phyloP scores from a whole-genome alignment of 2,888 invertebrate species.

The Apoderus coryli region DNA sequence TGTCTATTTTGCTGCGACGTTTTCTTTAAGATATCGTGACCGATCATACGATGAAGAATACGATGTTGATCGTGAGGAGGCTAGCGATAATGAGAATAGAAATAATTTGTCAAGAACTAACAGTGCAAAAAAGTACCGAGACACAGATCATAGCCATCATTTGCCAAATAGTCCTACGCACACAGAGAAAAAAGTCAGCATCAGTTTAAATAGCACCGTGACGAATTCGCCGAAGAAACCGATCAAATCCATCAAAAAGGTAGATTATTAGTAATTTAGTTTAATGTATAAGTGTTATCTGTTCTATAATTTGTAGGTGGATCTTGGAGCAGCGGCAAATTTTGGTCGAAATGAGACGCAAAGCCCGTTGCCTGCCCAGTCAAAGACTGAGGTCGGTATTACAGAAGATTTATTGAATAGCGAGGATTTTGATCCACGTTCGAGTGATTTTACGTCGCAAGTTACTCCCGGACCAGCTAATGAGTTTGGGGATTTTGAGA shows the following conservation, averaged over 20 bases:
- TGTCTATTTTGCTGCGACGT: too few species aligned
- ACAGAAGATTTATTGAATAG: constrained; percentile 36
- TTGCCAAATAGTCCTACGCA: constrained; percentile 16
- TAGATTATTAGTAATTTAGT: constrained; percentile 6
- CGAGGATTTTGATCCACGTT: constrained; percentile 48
- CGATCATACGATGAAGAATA: constrained; percentile 40
- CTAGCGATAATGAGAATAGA: constrained; percentile 46
- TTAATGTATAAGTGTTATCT: not conserved
- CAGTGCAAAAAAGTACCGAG: constrained; percentile 23
- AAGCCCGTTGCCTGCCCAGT: constrained; percentile 24
- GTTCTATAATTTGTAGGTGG: constrained; percentile 27
- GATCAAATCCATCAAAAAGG: constrained; percentile 36
- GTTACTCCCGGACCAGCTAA: constrained; percentile 18
- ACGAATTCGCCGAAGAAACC: constrained; percentile 31
- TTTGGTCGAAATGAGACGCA: constrained; percentile 41
- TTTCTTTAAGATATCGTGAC: constrained; percentile 28
- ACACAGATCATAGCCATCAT: constrained; percentile 19
- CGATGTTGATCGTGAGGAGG: constrained; percentile 53
- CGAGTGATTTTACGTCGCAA: constrained; percentile 26
- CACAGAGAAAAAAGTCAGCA: constrained; percentile 30
- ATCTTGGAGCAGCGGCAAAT: constrained; percentile 53
- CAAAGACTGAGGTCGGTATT: constrained; percentile 10
- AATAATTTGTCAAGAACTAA: constrained; percentile 23
- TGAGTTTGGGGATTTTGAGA: constrained; percentile 69
- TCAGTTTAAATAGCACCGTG: constrained; percentile 34